A percentile compares a stretch with the other conserved stretches of the same genome.
Conservation (phyloP, 1,140 invertebrate species). For the Drosophila sechellia region DNA sequence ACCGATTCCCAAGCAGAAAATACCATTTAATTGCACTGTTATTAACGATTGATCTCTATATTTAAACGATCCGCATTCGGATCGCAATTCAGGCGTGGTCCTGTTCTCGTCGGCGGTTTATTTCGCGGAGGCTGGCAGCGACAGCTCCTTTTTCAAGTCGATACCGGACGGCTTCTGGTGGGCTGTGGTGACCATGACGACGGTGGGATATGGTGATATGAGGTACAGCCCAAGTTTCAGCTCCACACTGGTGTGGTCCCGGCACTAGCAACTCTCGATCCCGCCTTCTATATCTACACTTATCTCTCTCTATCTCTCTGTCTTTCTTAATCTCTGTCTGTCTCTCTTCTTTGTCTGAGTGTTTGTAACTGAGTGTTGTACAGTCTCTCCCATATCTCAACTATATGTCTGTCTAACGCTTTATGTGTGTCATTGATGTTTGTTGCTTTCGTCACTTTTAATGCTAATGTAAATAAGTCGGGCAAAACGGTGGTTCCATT, state of each 20-base stretch:
- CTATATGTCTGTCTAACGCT: conserved; percentile 10
- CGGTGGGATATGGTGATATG: conserved; percentile 99
- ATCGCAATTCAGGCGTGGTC: conserved; percentile 93
- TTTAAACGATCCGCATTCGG: conserved; percentile 65
- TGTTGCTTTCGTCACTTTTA: conserved; percentile 10
- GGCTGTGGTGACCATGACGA: conserved; percentile 99
- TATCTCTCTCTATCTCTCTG: conserved; percentile 24
- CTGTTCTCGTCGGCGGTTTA: conserved; percentile 99
- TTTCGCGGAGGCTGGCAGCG: conserved; percentile 98
- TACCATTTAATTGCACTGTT: conserved; percentile 22
- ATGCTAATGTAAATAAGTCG: conserved; percentile 32
- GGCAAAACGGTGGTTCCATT: neutral
- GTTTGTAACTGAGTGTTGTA: conserved; percentile 44
- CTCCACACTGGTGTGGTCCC: conserved; percentile 33
- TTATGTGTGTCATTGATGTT: conserved; percentile 22
- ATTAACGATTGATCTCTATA: conserved; percentile 56
- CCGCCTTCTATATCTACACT: conserved; percentile 25
- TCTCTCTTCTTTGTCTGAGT: conserved; percentile 27
- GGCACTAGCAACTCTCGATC: conserved; percentile 37
- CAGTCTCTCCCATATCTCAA: conserved; percentile 26
- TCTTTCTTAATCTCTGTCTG: conserved; percentile 9
- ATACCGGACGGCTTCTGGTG: conserved; percentile 99
- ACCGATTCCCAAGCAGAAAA: conserved; percentile 63
- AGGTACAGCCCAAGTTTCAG: conserved; percentile 88
- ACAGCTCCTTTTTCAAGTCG: conserved; percentile 99